Conservation (phyloP, 2,113 vertebrate genomes). For the Atractosteus spatula region DNA sequence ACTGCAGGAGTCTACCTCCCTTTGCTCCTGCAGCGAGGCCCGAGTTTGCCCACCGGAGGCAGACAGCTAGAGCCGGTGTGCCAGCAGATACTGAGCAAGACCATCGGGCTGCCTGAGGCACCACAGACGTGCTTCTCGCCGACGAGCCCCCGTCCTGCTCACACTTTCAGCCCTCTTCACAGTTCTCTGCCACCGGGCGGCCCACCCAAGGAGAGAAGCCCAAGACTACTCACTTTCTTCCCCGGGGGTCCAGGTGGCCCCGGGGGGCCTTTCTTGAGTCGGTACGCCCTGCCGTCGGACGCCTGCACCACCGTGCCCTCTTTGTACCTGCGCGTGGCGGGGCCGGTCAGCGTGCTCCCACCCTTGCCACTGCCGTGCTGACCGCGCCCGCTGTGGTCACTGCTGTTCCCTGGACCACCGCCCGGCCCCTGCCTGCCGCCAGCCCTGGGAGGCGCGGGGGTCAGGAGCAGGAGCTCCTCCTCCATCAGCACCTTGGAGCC, state of each 20-base stretch:
- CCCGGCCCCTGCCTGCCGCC: not conserved
- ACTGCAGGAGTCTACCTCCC: no score
- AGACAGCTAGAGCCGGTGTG: no score
- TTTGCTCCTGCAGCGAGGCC: no score
- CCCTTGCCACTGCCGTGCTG: not conserved
- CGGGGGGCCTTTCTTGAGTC: conserved; percentile 46
- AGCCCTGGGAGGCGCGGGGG: not conserved
- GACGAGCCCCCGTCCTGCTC: no score
- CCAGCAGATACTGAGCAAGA: no score
- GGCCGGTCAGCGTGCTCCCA: conserved; percentile 17
- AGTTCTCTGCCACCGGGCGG: no score
- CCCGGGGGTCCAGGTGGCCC: conserved; percentile 69
- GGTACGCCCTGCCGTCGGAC: conserved; percentile 41
- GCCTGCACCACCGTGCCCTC: conserved; percentile 23
- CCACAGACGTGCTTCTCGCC: no score
- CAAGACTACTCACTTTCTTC: conserved; percentile 59
- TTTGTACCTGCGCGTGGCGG: conserved; percentile 24
- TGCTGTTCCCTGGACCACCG: not conserved
- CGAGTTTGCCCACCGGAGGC: no score
- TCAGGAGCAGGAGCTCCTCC: conserved; percentile 30
- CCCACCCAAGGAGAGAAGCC: no score
- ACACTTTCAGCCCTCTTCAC: no score
- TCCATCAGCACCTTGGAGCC: conserved; percentile 38
- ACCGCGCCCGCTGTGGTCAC: not conserved
- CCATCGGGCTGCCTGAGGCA: no score